phyloP scores from a whole-genome alignment of 2,797 vertebrate genomes.

The Botia almorhae region DNA sequence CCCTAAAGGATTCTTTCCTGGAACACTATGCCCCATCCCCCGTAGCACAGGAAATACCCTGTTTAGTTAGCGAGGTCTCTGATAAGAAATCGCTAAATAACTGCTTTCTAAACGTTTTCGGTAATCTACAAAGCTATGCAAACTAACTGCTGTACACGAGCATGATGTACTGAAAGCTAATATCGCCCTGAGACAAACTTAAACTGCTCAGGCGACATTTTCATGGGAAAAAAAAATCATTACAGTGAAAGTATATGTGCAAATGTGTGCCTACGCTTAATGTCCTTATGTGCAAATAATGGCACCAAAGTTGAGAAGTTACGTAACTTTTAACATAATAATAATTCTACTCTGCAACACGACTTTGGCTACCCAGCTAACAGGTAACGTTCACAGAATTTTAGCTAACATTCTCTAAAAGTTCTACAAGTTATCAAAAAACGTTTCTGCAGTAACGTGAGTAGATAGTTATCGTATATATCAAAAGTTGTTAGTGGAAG shows the following conservation, averaged over 20 bases:
- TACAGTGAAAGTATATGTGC: not conserved
- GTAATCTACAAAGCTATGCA: not conserved
- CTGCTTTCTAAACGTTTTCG: not conserved
- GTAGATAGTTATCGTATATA: too few relatives aligned
- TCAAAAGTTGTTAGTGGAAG: too few relatives aligned
- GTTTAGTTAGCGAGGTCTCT: not conserved
- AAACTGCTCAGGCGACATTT: constrained; percentile 25
- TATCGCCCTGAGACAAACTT: not conserved
- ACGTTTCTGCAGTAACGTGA: too few relatives aligned
- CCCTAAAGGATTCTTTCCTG: not conserved
- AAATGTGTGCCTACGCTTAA: not conserved
- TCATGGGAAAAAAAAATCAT: not conserved
- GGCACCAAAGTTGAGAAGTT: not conserved
- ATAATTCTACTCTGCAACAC: not conserved
- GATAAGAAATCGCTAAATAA: not conserved
- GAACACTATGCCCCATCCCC: not conserved
- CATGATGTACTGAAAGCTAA: not conserved
- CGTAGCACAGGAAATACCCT: not conserved
- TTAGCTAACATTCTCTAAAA: not conserved
- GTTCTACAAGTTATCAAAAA: too few relatives aligned
- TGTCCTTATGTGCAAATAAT: not conserved
- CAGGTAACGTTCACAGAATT: too few relatives aligned
- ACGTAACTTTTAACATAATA: constrained; percentile 3
- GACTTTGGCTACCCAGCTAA: not conserved
- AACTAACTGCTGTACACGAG: not conserved